Evolutionary conservation across 2,113 vertebrate genomes (phyloP).

Genomic region (Sander lucioperca): DNA sequence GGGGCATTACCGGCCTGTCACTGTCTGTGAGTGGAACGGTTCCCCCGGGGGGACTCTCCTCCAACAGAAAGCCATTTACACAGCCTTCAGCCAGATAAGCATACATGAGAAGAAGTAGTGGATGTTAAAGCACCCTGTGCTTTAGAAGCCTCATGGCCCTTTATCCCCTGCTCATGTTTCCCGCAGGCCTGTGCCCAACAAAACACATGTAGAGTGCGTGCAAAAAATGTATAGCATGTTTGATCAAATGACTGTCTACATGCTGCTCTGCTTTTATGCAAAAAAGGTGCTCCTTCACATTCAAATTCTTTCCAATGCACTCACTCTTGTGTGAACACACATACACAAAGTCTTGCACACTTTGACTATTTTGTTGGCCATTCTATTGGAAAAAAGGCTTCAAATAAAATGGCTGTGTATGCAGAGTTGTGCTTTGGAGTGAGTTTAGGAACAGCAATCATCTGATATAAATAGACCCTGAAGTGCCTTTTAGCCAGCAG

Average conservation of each 20-base stretch:
- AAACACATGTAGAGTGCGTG: slow-evolving; percentile 7
- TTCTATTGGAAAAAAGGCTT: slow-evolving; percentile 40
- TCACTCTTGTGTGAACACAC: neutral
- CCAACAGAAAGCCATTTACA: slow-evolving; percentile 78
- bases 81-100: slow-evolving; percentile 71
- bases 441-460: slow-evolving; percentile 70
- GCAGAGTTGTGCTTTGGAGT: slow-evolving; percentile 59
- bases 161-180: slow-evolving; percentile 18
- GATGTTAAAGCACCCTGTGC: slow-evolving; percentile 52
- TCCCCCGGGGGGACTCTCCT: slow-evolving; percentile 66
- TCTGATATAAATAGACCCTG: slow-evolving; percentile 74
- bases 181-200: neutral
- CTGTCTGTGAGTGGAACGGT: slow-evolving; percentile 62
- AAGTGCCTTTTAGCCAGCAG: slow-evolving; percentile 67
- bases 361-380: slow-evolving; percentile 3
- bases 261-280: neutral
- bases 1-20: slow-evolving; percentile 73
- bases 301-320: neutral
- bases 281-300: slow-evolving; percentile 5
- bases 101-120: slow-evolving; percentile 68
- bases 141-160: slow-evolving; percentile 43
- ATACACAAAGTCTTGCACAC: slow-evolving; percentile 9
- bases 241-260: neutral
- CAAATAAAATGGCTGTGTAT: slow-evolving; percentile 57
- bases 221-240: neutral